Evolutionary conservation across 1,140 invertebrate species (phyloP).

Genomic region (Danaus melanippus): DNA sequence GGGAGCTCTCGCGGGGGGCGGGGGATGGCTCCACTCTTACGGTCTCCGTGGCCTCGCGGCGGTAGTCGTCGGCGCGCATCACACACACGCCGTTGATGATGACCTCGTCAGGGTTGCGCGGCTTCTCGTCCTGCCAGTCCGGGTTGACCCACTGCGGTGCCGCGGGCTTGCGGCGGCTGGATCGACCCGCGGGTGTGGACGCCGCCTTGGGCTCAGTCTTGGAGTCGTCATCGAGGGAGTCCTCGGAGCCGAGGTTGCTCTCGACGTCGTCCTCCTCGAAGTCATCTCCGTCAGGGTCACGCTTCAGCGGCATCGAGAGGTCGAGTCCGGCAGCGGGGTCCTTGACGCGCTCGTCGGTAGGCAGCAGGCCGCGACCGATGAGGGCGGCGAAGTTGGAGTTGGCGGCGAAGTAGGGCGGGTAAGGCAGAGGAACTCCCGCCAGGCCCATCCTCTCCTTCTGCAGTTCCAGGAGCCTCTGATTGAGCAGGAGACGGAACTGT

Average conservation of each 20-base stretch:
- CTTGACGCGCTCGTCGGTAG: constrained; percentile 76
- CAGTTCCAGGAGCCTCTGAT: constrained; percentile 88
- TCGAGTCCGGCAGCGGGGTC: constrained; percentile 86
- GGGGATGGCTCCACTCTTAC: constrained; percentile 81
- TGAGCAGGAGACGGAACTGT: constrained; percentile 89
- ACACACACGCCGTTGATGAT: constrained; percentile 95
- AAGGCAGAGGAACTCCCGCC: constrained; percentile 80
- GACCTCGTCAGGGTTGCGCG: constrained; percentile 79
- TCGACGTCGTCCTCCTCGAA: constrained; percentile 82
- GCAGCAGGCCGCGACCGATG: constrained; percentile 76
- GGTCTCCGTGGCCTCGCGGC: constrained; percentile 78
- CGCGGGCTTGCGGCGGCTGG: constrained; percentile 88
- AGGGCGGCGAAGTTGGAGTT: constrained; percentile 82
- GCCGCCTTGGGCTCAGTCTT: constrained; percentile 66
- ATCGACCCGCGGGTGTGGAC: constrained; percentile 69
- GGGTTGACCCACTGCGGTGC: constrained; percentile 98
- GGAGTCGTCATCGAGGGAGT: constrained; percentile 76
- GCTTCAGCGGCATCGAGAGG: constrained; percentile 84
- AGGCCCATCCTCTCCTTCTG: constrained; percentile 86
- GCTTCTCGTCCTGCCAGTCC: constrained; percentile 85
- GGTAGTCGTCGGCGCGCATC: constrained; percentile 85
- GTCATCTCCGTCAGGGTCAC: constrained; percentile 82
- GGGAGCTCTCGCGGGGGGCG: constrained; percentile 73
- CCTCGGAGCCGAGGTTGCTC: constrained; percentile 84
- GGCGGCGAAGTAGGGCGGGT: constrained; percentile 82